Evolutionary conservation across 2,797 vertebrate genomes (phyloP).

Genomic region (Phalloptychus januarius): DNA sequence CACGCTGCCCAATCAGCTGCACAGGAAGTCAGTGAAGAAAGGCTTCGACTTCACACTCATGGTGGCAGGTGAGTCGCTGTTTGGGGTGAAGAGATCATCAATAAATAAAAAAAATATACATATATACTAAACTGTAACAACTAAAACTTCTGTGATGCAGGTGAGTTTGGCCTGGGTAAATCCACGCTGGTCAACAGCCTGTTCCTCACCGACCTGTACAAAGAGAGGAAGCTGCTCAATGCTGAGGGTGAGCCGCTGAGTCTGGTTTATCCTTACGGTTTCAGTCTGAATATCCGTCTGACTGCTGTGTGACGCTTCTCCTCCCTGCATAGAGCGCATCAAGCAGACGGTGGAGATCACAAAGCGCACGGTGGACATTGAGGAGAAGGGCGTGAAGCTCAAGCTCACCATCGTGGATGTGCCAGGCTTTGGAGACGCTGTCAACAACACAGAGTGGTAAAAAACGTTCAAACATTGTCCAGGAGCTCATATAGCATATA

Average conservation of each 20-base stretch:
- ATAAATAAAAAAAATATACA: too few species aligned
- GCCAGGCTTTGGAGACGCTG: slow-evolving; percentile 92
- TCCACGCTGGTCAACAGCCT: slow-evolving; percentile 96
- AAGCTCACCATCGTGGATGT: slow-evolving; percentile 96
- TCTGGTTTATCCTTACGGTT: background rate
- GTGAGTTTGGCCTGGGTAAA: slow-evolving; percentile 91
- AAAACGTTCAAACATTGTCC: slow-evolving; percentile 15
- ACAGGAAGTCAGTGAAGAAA: slow-evolving; percentile 94
- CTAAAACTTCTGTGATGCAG: slow-evolving; percentile 44
- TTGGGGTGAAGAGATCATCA: background rate
- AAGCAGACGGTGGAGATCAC: slow-evolving; percentile 93
- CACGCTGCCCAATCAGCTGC: slow-evolving; percentile 91
- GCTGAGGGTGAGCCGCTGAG: slow-evolving; percentile 85
- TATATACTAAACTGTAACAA: background rate
- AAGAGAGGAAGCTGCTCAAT: slow-evolving; percentile 90
- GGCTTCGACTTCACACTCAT: slow-evolving; percentile 96
- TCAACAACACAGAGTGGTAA: slow-evolving; percentile 94
- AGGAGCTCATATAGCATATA: background rate
- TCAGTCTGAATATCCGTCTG: too few species aligned
- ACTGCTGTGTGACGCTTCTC: background rate
- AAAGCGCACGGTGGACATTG: slow-evolving; percentile 95
- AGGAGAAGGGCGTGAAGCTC: slow-evolving; percentile 95
- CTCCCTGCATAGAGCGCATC: slow-evolving; percentile 81
- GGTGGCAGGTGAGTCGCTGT: slow-evolving; percentile 85
- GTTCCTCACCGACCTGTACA: slow-evolving; percentile 94